These are phyloP conservation scores for Eurytoma adleriae DNA, from an alignment of 2,888 invertebrate species.

Conservation along the genomic window DNA sequence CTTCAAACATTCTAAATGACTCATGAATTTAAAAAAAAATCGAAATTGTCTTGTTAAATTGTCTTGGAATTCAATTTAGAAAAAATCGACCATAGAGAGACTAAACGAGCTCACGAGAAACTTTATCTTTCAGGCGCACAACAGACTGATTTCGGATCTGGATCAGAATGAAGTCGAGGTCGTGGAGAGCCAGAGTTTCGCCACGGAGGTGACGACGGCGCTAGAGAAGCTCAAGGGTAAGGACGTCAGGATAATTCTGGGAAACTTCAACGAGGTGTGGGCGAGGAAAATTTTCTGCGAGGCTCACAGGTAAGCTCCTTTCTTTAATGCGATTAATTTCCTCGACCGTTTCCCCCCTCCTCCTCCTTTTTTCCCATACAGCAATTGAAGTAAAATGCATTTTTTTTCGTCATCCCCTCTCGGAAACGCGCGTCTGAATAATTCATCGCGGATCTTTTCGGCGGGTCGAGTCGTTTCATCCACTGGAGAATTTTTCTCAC, in stretches of 20 bases:
- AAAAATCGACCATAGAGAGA: too few relatives aligned
- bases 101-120: too few relatives aligned
- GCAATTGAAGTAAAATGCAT: not conserved
- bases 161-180: constrained; percentile 89
- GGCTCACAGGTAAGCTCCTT: constrained; percentile 81
- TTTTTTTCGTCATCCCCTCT: not conserved
- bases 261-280: constrained; percentile 97
- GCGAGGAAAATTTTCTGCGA: constrained; percentile 93
- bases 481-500: too few relatives aligned
- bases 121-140: constrained; percentile 83
- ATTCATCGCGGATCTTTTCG: constrained; percentile 1
- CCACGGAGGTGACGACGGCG: constrained; percentile 90
- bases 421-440: constrained; percentile 6
- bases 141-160: constrained; percentile 90
- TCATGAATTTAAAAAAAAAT: too few relatives aligned
- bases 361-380: too few relatives aligned
- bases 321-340: constrained; percentile 46
- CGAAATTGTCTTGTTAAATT: too few relatives aligned
- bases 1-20: too few relatives aligned
- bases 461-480: too few relatives aligned
- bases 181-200: constrained; percentile 93
- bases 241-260: constrained; percentile 95
- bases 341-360: constrained; percentile 12
- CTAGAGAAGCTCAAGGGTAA: constrained; percentile 90
- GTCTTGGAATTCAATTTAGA: too few relatives aligned